Conservation (phyloP, 1,140 invertebrate genomes). For the Popillia japonica region DNA sequence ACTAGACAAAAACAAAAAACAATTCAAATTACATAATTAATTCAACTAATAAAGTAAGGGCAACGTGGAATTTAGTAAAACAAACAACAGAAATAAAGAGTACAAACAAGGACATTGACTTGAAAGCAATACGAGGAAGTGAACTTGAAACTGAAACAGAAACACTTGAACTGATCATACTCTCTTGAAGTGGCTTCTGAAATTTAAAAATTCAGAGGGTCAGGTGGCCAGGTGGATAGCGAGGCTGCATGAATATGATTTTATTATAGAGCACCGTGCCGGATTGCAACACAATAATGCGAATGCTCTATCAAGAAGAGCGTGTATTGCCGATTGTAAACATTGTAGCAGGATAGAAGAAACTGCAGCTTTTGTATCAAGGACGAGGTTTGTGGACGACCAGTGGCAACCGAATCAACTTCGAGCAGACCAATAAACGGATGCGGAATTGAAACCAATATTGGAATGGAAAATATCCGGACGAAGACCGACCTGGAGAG, state of each 20-base stretch:
- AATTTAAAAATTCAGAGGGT: conserved; percentile 51
- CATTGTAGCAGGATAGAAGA: conserved; percentile 20
- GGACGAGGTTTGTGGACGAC: too few relatives aligned
- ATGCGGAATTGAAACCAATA: background rate
- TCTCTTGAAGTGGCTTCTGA: conserved; percentile 47
- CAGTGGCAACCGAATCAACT: background rate
- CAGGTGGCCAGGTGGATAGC: conserved; percentile 51
- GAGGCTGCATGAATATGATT: conserved; percentile 48
- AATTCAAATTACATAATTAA: too few relatives aligned
- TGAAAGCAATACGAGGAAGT: too few relatives aligned
- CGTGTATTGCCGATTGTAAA: too few relatives aligned
- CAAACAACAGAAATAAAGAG: too few relatives aligned
- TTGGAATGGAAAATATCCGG: background rate
- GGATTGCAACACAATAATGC: conserved; percentile 45
- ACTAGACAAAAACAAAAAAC: too few relatives aligned
- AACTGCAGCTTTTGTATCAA: too few relatives aligned
- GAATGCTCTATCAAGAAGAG: conserved; percentile 46
- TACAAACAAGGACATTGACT: too few relatives aligned
- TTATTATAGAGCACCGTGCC: conserved; percentile 43
- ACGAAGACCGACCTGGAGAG: background rate
- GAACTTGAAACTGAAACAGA: too few relatives aligned
- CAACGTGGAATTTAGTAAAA: too few relatives aligned
- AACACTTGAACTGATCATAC: conserved; percentile 55
- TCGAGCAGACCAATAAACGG: background rate
- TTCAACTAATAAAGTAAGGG: too few relatives aligned